Evolutionary conservation across 2,797 vertebrate species (phyloP).

Genomic region (Petrocephalus schoutedeni): DNA sequence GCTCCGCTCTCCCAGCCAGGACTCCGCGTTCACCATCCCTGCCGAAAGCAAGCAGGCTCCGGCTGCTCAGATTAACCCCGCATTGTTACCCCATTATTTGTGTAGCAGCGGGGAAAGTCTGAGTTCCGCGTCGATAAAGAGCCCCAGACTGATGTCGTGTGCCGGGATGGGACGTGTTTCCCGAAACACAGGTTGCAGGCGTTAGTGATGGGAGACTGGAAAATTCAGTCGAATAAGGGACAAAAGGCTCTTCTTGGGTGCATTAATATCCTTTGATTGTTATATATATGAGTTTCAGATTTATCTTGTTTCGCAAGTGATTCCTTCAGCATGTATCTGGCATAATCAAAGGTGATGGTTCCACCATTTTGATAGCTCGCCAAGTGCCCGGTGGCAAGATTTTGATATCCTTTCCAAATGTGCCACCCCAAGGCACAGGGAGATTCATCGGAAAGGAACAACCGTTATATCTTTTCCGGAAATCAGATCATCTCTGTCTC

Average conservation of each 20-base stretch:
- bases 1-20: not conserved
- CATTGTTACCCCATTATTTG: not conserved
- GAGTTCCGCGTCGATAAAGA: not conserved
- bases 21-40: not conserved
- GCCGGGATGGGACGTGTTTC: too few relatives aligned
- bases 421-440: constrained; percentile 45
- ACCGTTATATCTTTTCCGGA: constrained; percentile 59
- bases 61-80: not conserved
- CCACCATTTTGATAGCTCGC: constrained; percentile 70
- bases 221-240: not conserved
- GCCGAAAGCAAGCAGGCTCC: not conserved
- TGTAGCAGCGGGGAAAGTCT: not conserved
- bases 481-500: constrained; percentile 63
- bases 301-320: constrained; percentile 68
- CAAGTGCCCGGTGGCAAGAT: constrained; percentile 66
- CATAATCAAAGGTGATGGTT: constrained; percentile 65
- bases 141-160: not conserved
- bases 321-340: constrained; percentile 61
- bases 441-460: constrained; percentile 67
- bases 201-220: not conserved
- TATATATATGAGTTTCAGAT: constrained; percentile 53
- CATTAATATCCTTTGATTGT: not conserved
- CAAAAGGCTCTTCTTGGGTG: not conserved
- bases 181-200: not conserved
- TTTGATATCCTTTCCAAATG: constrained; percentile 61